Evolutionary conservation across 37 sponge, comb jelly and placozoan genomes (phyloP).

Genomic region (Ephydatia muelleri): DNA sequence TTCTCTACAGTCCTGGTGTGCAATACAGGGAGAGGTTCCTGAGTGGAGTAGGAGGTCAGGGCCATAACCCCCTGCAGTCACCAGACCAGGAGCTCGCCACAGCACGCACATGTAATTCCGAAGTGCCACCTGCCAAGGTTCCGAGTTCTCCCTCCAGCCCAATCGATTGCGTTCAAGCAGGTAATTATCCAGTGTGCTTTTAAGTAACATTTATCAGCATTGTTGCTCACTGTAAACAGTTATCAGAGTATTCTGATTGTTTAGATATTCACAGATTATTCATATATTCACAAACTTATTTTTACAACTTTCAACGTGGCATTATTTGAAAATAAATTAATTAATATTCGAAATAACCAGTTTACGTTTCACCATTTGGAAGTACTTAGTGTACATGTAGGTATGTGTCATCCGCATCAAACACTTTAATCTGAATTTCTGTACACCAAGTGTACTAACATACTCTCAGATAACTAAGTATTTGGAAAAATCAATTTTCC

Average conservation of each 20-base stretch:
- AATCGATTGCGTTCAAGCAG: neutral
- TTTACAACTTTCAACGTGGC: too few species aligned
- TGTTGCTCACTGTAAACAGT: neutral
- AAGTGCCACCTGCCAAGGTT: neutral
- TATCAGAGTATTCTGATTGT: neutral
- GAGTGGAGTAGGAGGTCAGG: neutral
- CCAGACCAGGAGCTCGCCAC: neutral
- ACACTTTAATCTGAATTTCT: too few species aligned
- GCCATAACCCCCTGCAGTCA: neutral
- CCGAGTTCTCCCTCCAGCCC: neutral
- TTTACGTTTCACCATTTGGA: too few species aligned
- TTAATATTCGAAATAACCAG: too few species aligned
- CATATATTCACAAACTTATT: too few species aligned
- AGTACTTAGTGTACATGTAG: too few species aligned
- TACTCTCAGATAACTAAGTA: too few species aligned
- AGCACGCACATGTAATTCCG: neutral
- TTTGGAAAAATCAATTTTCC: too few species aligned
- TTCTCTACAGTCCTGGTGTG: conserved; percentile 71
- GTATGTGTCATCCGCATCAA: too few species aligned
- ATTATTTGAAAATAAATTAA: too few species aligned
- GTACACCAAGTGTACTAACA: too few species aligned
- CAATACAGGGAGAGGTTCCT: conserved; percentile 19
- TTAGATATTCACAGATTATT: too few species aligned
- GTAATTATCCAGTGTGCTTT: neutral
- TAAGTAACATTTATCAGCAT: neutral